phyloP scores from a whole-genome alignment of 2,797 vertebrate species.

The Platalea minor region DNA sequence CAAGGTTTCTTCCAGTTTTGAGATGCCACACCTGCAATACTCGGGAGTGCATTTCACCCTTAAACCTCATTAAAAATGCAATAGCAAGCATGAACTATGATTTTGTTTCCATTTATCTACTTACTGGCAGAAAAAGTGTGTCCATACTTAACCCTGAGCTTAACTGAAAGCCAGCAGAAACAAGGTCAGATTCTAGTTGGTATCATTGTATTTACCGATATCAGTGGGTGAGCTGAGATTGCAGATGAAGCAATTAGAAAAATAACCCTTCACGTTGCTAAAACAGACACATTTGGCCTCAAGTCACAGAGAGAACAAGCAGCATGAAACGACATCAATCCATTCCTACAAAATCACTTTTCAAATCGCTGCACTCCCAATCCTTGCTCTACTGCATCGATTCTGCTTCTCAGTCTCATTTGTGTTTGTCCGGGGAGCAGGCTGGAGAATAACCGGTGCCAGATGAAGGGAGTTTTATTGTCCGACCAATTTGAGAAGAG shows the following conservation, averaged over 20 bases:
- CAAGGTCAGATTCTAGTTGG: background rate
- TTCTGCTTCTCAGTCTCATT: background rate
- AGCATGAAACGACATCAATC: background rate
- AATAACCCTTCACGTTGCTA: fast-evolving
- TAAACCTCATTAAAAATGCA: background rate
- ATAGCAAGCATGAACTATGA: background rate
- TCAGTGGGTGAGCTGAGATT: background rate
- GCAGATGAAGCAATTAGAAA: background rate
- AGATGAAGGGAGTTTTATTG: background rate
- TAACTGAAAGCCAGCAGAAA: background rate
- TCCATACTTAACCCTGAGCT: background rate
- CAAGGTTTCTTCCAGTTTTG: background rate
- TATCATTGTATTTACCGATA: background rate
- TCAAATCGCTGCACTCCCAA: background rate
- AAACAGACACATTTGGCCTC: background rate
- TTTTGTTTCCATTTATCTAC: background rate
- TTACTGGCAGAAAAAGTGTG: background rate
- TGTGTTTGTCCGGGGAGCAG: background rate
- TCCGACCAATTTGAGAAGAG: background rate
- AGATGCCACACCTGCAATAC: background rate
- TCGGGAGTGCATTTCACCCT: fast-evolving
- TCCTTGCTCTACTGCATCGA: background rate
- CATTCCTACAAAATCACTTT: background rate
- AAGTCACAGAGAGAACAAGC: background rate
- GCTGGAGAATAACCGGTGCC: background rate